Base-by-base conservation (phyloP, 2,797 vertebrate genomes). In the Centroberyx gerrardi region DNA sequence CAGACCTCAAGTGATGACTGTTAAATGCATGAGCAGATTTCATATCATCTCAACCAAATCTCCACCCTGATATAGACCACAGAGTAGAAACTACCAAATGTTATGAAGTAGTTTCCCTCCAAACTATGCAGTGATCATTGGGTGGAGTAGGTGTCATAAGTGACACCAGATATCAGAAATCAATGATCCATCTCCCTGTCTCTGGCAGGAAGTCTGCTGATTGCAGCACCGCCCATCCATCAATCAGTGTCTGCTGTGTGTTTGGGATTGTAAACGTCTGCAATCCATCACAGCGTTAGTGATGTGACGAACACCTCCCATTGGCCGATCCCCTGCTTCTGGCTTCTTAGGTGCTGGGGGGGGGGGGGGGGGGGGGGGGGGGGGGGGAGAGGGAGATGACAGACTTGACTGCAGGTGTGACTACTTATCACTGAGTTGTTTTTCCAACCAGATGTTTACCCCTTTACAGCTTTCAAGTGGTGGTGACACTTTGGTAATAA, bases 91-190 rank as follows among this genome's bases (percentile, higher is more conserved):
- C 14, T 54, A 4, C 59, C 14, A 29, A 28, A 42, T 63, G 52
- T 75, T 6, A 22, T 15, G 2, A 33, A 13, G 51, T 12, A 49
- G 13, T 15, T 9, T 3, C 13, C 29, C 8, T 9, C 8, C 10
- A 17, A n/a, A 42, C 18, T n/a, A 8, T 2, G 15, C n/a, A 3
- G 48, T 18, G 2, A 60, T 61, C 38, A 40, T 2, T 27, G 29
- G 3, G 15, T 18, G 14, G 27, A 28, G 53, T 17, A 2, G 17
- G 60, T 3, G 5, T 49, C 33, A 31, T 58, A 7, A 38, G 5
- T 44, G 38, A 59, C 14, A 46, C 44, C 40, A 33, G 22, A 62
- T 69, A 54, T n/a, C 58, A 40, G 14, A 48, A 29, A 74, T 56
- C 40, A 44, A 14, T 8, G 12, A 62, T 54, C 46, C 14, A 55